Percentiles rank a stretch among this genome's conserved stretches.
phyloP scores from a whole-genome alignment of 2,113 vertebrate genomes.

The Hiodon alosoides region DNA sequence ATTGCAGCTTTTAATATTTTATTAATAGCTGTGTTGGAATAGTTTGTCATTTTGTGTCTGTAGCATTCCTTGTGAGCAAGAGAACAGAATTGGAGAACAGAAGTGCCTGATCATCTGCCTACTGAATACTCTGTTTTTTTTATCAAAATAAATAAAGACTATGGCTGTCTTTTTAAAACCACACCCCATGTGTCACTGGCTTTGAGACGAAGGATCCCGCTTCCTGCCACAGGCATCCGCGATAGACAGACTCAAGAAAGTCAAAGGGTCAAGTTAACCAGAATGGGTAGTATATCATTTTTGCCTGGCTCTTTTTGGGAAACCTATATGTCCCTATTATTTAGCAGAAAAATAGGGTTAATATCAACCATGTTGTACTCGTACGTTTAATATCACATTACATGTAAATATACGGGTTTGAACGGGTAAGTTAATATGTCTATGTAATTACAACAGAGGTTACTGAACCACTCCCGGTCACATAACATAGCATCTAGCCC shows the following conservation, averaged over 20 bases:
- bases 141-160: conserved; percentile 67
- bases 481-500: no score
- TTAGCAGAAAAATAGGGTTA: no score
- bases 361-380: no score
- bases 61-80: conserved; percentile 44
- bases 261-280: conserved; percentile 40
- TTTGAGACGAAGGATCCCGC: conserved; percentile 67
- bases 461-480: no score
- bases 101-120: conserved; percentile 57
- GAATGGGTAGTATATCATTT: no score
- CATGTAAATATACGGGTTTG: no score
- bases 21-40: conserved; percentile 35
- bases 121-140: conserved; percentile 58
- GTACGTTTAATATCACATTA: no score
- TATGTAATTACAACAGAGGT: no score
- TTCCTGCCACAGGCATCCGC: conserved; percentile 70
- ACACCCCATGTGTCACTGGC: conserved; percentile 58
- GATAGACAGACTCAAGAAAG: conserved; percentile 65
- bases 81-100: conserved; percentile 2
- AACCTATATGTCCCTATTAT: no score
- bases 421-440: no score
- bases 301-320: no score
- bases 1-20: conserved; percentile 42
- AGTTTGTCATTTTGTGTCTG: conserved; percentile 34
- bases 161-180: conserved; percentile 63